A percentile compares a stretch with the other conserved stretches of the same genome.
Evolutionary conservation across 2,113 vertebrate species (phyloP).

Genomic region (Isichthys henryi): DNA sequence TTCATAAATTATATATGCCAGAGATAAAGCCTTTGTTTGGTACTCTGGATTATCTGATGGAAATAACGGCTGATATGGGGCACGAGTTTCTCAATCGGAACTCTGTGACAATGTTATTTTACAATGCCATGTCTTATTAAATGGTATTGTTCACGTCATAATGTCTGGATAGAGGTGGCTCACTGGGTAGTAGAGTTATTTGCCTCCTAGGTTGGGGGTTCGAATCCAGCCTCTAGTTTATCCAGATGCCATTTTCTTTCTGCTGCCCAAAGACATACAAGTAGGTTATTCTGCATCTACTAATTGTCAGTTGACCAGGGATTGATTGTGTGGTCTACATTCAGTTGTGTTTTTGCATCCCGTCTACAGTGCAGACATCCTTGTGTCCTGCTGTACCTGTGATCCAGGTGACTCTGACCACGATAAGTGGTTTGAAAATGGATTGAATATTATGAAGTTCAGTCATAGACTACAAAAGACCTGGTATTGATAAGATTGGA

Average conservation of each 20-base stretch:
- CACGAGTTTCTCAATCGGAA: background rate
- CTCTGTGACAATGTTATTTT: background rate
- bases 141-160: background rate
- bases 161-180: background rate
- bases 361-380: background rate
- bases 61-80: slow-evolving; percentile 13
- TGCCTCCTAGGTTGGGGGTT: background rate
- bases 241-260: background rate
- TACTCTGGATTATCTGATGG: background rate
- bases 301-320: background rate
- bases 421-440: background rate
- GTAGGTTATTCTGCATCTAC: background rate
- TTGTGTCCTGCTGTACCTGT: background rate
- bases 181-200: background rate
- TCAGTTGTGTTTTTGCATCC: background rate
- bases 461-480: background rate
- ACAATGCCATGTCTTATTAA: background rate
- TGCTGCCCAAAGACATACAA: background rate
- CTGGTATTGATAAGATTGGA: background rate
- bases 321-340: background rate
- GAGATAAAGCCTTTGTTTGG: slow-evolving; percentile 49
- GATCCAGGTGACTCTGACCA: background rate
- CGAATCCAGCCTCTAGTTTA: background rate
- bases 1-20: slow-evolving; percentile 64
- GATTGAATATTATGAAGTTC: background rate